Base-by-base conservation (phyloP, 2,113 vertebrate genomes). In the Nycticorax nycticorax region DNA sequence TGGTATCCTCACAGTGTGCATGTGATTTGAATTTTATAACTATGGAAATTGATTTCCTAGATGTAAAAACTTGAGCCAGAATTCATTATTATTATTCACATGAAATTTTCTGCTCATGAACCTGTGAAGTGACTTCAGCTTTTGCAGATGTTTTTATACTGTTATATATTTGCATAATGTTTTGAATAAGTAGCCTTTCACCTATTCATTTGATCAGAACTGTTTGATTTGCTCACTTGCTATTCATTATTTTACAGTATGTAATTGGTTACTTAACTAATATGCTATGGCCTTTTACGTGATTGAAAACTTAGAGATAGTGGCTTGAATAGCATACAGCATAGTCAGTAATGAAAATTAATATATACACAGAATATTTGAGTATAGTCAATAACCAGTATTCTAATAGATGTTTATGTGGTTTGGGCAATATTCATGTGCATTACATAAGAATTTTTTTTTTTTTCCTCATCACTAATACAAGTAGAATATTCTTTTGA, bases 111-210 rank as follows among this genome's bases (percentile, higher is more conserved):
- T 93, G 77, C 66, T 92, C 10, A 12, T 62, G 45, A 83, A 73
- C 37, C 55, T 83, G 33, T 80, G 74, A 95, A 72, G 35, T 39
- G 17, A 64, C 57, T 92, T 82, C 63, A 64, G 22, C 33, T 88
- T 96, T 57, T 82, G 71, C 41, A 73, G 59, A 45, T 55, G 17
- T 66, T 93, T 91, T 93, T 75, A 53, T 79, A 45, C 32, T 43
- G 3, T 43, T 47, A 64, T 3, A 14, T 52, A 60, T 88, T 89
- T 93, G 59, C 53, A 43, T 82, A 52, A 72, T 35, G 12, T 73
- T 96, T 88, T 78, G 45, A 84, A 37, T 92, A 86, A 95, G 30
- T 59, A 32, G 10, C 26, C 43, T 96, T 88, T 84, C 76, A 91
- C 52, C 32, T 89, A n/a, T 47, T 74, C 4, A 37, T 67, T 95